A percentile compares a stretch with the other conserved stretches of the same genome.
Conservation (phyloP, 2,113 vertebrate genomes). For the Galbula dea region DNA sequence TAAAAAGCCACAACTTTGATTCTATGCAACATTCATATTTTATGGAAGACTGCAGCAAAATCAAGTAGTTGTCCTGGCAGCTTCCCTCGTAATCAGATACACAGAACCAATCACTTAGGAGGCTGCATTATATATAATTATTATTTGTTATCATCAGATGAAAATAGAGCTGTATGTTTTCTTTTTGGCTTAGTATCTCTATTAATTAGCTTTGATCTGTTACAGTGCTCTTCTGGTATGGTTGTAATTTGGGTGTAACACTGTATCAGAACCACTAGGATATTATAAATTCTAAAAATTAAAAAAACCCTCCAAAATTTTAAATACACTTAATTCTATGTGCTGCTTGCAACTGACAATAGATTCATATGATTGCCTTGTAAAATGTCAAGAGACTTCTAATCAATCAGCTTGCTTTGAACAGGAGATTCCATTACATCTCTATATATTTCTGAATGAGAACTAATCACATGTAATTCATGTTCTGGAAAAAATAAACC, state of each 20-base stretch:
- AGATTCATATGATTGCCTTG: background rate
- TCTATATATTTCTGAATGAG: background rate
- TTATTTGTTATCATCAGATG: background rate
- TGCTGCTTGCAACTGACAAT: background rate
- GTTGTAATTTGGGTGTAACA: background rate
- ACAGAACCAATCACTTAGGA: background rate
- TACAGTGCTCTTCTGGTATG: background rate
- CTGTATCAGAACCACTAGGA: background rate
- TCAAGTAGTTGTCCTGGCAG: background rate
- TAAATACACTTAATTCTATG: background rate
- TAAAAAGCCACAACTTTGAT: background rate
- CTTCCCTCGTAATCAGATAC: background rate
- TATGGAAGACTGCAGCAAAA: background rate
- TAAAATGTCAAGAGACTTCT: background rate
- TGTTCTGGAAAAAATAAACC: background rate
- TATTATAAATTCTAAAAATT: background rate
- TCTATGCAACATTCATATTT: background rate
- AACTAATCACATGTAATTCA: accelerated
- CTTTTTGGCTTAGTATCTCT: background rate
- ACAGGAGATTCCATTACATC: background rate
- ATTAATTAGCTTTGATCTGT: background rate
- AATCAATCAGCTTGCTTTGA: background rate
- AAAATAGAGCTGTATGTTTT: background rate
- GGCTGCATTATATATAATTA: background rate
- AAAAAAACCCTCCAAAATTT: too few species aligned